Evolutionary conservation across 2,888 invertebrate species (phyloP), one percentile per base, ranked within the genome.

Genomic region (Xanthorhoe designata): DNA sequence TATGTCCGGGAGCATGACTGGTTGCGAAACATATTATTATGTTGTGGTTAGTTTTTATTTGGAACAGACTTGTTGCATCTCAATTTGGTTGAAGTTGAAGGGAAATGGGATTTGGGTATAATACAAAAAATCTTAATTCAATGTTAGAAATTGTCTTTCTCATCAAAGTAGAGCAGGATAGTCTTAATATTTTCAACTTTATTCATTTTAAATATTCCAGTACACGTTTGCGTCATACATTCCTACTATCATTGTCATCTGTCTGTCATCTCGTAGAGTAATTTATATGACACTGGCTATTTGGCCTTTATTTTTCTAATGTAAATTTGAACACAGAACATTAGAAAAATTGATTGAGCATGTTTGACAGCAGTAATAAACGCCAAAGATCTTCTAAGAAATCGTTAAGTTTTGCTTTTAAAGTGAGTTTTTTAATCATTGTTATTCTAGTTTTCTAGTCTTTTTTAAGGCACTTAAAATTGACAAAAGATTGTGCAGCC

Each of bases 1-100:
- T 89, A 82, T 87, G 78, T 83, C 38, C 32, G 83, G 82, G 77
- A 77, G 86, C 83, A 78, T 75, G 85, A 79, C 83, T 83, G 86
- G 32, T 32, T 86, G 84, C 83, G 86, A 83, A 75, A 72, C 75
- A 62, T n/a, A n/a, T n/a, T n/a, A n/a, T 60, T 62, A 65, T 66
- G 69, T 70, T 72, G 69, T 70, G 68, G 69, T 59, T 70, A 71
- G 69, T 68, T 72, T 56, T 70, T 61, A 69, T 59, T 69, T 70
- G 64, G 51, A 64, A 64, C 49, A 62, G 60, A 65, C 58, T 64
- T 62, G 51, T 58, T 58, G 50, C 32, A 49, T 57, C 42, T 47
- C 38, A 29, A 29, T 64, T 61, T 54, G 45, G 61, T 68, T 57
- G 45, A 60, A 63, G 55, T 38, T 13, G n/a, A 66, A 56, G 64